These are phyloP conservation scores for Lycocerus yunnanus DNA, from an alignment of 2,888 invertebrate genomes.

Conservation along the genomic window DNA sequence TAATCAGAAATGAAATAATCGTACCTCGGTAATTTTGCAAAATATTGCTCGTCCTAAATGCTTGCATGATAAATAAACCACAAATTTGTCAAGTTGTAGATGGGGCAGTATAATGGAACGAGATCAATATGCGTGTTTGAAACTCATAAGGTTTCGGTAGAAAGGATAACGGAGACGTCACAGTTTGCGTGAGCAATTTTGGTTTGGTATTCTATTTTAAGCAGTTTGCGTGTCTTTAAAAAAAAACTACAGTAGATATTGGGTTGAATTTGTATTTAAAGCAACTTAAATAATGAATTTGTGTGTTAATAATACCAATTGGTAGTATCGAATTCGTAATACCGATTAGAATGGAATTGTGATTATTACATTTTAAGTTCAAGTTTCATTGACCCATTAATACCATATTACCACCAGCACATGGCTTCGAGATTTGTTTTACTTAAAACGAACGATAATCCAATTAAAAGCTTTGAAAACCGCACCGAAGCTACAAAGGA, in stretches of 20 bases:
- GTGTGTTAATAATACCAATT: not conserved
- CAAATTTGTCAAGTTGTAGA: conserved; percentile 1
- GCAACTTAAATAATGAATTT: not conserved
- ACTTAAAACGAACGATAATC: not conserved
- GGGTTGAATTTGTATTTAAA: not conserved
- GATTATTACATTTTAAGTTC: not conserved
- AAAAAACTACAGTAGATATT: conserved; percentile 1
- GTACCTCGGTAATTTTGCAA: not conserved
- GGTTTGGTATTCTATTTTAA: conserved; percentile 23
- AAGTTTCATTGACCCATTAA: not conserved
- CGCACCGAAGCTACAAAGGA: not conserved
- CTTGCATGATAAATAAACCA: not conserved
- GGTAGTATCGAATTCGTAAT: not conserved
- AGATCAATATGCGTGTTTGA: conserved; percentile 10
- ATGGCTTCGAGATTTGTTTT: not conserved
- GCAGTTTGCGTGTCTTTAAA: conserved; percentile 21
- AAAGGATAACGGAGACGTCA: conserved; percentile 28
- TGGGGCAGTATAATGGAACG: conserved; percentile 1
- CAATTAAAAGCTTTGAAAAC: not conserved
- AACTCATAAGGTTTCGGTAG: conserved; percentile 11
- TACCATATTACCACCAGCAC: not conserved
- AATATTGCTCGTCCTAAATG: not conserved
- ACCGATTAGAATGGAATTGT: not conserved
- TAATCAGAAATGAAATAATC: not conserved
- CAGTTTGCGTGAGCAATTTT: conserved; percentile 30